phyloP scores from a whole-genome alignment of 53 echinoderm and acorn worm species.

The Pentamera pediparva region DNA sequence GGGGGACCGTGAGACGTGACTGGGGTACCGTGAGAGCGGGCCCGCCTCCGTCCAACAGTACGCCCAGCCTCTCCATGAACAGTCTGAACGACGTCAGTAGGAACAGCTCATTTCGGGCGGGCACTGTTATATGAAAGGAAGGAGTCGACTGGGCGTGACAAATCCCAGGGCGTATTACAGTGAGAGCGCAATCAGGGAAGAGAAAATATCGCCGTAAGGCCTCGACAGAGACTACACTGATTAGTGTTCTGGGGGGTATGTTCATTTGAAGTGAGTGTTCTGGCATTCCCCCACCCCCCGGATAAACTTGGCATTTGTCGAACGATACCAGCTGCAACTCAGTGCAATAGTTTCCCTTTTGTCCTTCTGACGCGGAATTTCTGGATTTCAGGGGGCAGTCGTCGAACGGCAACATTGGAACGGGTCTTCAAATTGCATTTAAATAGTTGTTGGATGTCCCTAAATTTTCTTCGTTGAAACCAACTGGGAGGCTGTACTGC shows the following conservation, averaged over 20 bases:
- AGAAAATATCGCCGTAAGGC: too few relatives aligned
- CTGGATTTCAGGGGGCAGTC: too few relatives aligned
- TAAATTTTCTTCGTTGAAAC: too few relatives aligned
- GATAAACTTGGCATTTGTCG: not conserved
- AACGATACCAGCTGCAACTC: not conserved
- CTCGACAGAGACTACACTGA: too few relatives aligned
- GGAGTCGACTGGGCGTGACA: not conserved
- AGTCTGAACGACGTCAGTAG: slow-evolving; percentile 1
- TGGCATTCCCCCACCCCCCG: not conserved
- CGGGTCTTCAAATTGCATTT: too few relatives aligned
- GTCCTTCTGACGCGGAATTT: too few relatives aligned
- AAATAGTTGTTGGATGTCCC: too few relatives aligned
- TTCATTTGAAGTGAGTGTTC: not conserved
- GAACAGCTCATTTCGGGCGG: not conserved
- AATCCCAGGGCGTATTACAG: too few relatives aligned
- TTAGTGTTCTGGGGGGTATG: too few relatives aligned
- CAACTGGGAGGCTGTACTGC: too few relatives aligned
- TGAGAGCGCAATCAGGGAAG: too few relatives aligned
- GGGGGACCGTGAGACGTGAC: not conserved
- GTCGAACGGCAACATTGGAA: too few relatives aligned
- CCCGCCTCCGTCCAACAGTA: slow-evolving; percentile 19
- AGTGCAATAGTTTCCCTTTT: not conserved
- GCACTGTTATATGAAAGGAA: not conserved
- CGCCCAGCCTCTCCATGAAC: not conserved
- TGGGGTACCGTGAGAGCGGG: slow-evolving; percentile 23